Evolutionary conservation across 2,797 vertebrate genomes (phyloP), one percentile per base, ranked within the genome.

Genomic region (Ptychadena robeensis): DNA sequence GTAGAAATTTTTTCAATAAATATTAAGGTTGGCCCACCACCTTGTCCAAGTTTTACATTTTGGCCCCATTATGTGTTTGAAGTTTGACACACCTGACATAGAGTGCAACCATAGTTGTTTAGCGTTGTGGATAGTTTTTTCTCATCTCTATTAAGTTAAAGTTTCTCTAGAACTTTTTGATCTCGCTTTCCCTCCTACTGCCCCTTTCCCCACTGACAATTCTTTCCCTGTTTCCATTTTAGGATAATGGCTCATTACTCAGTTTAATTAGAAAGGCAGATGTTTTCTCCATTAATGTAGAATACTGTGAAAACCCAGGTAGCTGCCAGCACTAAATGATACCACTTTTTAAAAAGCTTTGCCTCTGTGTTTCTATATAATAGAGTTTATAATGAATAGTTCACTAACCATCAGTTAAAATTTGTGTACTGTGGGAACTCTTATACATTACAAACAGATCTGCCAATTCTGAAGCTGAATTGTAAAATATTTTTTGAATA

Each of bases 181-280:
- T n/a, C n/a, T n/a, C n/a, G n/a, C n/a, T n/a, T n/a, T n/a, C n/a
- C n/a, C n/a, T n/a, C n/a, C n/a, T n/a, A n/a, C n/a, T n/a, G n/a
- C n/a, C 48, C 63, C 9, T 40, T 61, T 63, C 53, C 31, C 57
- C 59, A n/a, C 73, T 75, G 57, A 75, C 25, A 64, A 22, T 38
- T 63, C 57, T 64, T 59, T 35, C 35, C 73, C 22, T 37, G 14
- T 18, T 7, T 64, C 18, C 61, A 18, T 40, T 75, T 67, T 44
- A 67, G 40, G 57, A 78, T 40, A 40, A 66, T 67, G 75, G 75
- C 61, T 78, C 75, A 78, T 78, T 78, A 67, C 38, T 67, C 63
- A 67, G 15, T 78, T 48, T 78, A 78, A 78, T 78, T 78, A 78
- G 75, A 78, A 78, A 44, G 64, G 44, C 75, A 78, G 63, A 61